Conservation (phyloP, 37 sponge, comb jelly and placozoan genomes). For the Aplysina aerophoba region DNA sequence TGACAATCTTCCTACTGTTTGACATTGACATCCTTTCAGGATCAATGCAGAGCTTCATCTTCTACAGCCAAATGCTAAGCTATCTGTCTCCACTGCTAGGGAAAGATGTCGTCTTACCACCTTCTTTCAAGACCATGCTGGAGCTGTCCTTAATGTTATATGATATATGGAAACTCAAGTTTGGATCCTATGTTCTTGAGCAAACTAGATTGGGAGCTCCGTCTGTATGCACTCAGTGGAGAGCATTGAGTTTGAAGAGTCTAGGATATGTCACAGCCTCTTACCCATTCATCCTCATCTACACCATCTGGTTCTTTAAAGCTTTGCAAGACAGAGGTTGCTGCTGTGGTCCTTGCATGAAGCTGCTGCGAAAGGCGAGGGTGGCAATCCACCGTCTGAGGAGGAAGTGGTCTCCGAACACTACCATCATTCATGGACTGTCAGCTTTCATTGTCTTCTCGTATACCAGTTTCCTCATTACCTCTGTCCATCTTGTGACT, state of each 20-base stretch:
- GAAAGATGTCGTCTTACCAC: too few species aligned
- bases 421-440: slow-evolving; percentile 22
- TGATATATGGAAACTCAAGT: slow-evolving; percentile 13
- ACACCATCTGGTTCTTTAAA: background rate
- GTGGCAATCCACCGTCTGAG: background rate
- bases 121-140: background rate
- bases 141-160: slow-evolving; percentile 1
- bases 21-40: slow-evolving; percentile 32
- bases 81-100: background rate
- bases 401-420: slow-evolving; percentile 27
- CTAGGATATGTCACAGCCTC: background rate
- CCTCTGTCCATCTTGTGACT: background rate
- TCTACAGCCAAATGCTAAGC: slow-evolving; percentile 8
- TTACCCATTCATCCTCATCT: slow-evolving; percentile 3
- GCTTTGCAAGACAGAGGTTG: background rate
- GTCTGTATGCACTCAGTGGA: background rate
- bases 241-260: background rate
- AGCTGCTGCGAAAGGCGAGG: background rate
- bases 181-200: background rate
- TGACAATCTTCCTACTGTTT: slow-evolving; percentile 20
- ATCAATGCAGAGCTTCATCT: slow-evolving; percentile 35
- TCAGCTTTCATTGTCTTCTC: slow-evolving; percentile 15
- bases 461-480: slow-evolving; percentile 7
- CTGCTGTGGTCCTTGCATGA: slow-evolving; percentile 4
- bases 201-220: background rate